Evolutionary conservation across 2,888 invertebrate species (phyloP).

Genomic region (Unio pictorum): DNA sequence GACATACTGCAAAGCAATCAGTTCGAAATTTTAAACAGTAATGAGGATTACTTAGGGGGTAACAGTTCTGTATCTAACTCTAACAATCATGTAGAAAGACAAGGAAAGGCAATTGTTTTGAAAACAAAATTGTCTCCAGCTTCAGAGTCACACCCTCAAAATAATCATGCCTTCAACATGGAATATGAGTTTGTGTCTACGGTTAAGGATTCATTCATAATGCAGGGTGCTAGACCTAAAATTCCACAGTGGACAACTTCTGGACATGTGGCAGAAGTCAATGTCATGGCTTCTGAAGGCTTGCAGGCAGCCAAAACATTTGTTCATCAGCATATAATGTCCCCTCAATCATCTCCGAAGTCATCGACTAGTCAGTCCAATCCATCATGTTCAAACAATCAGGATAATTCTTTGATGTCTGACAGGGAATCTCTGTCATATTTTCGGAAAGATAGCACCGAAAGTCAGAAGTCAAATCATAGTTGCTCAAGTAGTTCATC

Average conservation of each 20-base stretch:
- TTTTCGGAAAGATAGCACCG: too few relatives aligned
- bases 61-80: slow-evolving; percentile 8
- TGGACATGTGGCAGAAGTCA: too few relatives aligned
- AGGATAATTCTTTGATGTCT: too few relatives aligned
- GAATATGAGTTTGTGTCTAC: slow-evolving; percentile 22
- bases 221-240: slow-evolving; percentile 49
- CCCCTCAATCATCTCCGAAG: too few relatives aligned
- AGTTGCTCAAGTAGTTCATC: too few relatives aligned
- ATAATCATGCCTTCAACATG: slow-evolving; percentile 46
- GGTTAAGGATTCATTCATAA: slow-evolving; percentile 38
- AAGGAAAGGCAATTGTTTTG: slow-evolving; percentile 28
- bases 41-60: slow-evolving; percentile 15
- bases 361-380: too few relatives aligned
- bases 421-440: too few relatives aligned
- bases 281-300: too few relatives aligned
- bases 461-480: too few relatives aligned
- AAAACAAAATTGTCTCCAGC: slow-evolving; percentile 52
- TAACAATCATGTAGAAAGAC: slow-evolving; percentile 21
- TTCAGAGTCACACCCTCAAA: slow-evolving; percentile 50
- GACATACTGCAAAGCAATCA: slow-evolving; percentile 32
- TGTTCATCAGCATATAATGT: too few relatives aligned
- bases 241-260: slow-evolving; percentile 11
- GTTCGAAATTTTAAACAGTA: slow-evolving; percentile 17
- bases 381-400: too few relatives aligned
- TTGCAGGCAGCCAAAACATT: too few relatives aligned